A percentile compares a stretch with the other conserved stretches of the same genome.
Evolutionary conservation across 2,113 vertebrate species (phyloP).

Genomic region (Sapajus apella): DNA sequence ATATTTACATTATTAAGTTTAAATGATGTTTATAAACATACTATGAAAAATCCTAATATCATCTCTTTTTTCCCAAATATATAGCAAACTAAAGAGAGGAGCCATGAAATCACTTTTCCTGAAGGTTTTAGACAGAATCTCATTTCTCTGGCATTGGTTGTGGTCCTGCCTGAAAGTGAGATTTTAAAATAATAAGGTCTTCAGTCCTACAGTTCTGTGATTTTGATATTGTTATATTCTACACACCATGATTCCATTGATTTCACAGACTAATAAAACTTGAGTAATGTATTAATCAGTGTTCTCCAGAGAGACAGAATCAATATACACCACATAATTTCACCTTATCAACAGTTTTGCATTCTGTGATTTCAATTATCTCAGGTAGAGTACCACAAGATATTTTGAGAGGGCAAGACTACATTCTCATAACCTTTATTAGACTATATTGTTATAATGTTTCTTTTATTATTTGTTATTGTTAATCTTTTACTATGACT

Average conservation of each 20-base stretch:
- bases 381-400: neutral
- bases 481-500: too few relatives aligned
- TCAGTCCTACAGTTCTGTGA: neutral
- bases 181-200: neutral
- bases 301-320: neutral
- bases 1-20: neutral
- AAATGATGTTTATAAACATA: neutral
- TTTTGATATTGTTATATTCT: neutral
- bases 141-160: neutral
- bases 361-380: neutral
- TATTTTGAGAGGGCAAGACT: neutral
- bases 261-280: conserved; percentile 64
- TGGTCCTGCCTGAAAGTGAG: neutral
- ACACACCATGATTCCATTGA: neutral
- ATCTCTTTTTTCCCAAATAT: neutral
- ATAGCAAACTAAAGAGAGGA: neutral
- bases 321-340: neutral
- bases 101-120: neutral
- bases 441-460: too few relatives aligned
- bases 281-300: neutral
- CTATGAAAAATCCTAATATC: neutral
- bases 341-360: neutral
- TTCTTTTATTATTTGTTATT: too few relatives aligned
- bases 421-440: too few relatives aligned
- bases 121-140: neutral